Conservation (phyloP, 2,888 invertebrate species). For the Acrobasis suavella region DNA sequence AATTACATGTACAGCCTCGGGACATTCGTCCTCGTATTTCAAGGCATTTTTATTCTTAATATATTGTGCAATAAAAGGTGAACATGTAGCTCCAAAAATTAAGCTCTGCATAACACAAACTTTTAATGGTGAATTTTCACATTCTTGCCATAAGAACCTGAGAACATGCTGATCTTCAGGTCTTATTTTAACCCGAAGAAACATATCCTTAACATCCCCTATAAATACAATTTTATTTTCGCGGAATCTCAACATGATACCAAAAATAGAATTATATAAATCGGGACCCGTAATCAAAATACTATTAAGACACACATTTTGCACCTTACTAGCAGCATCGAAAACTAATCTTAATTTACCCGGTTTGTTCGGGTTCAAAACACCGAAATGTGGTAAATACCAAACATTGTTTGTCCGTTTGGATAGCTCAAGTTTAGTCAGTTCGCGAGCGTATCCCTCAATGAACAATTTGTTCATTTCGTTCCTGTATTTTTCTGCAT, state of each 20-base stretch:
- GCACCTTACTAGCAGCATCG: constrained; percentile 30
- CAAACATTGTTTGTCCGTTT: constrained; percentile 24
- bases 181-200: constrained; percentile 40
- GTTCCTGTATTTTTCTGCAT: constrained; percentile 29
- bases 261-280: constrained; percentile 38
- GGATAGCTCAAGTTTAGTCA: background rate
- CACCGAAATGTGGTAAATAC: constrained; percentile 36
- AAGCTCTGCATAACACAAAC: constrained; percentile 32
- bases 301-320: constrained; percentile 34
- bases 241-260: constrained; percentile 47
- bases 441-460: constrained; percentile 29
- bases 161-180: constrained; percentile 41
- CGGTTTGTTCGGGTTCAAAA: constrained; percentile 32
- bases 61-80: no score
- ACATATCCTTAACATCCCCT: constrained; percentile 35
- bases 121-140: constrained; percentile 33
- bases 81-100: constrained; percentile 34
- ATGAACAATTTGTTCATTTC: constrained; percentile 32
- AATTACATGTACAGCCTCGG: no score
- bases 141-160: constrained; percentile 33
- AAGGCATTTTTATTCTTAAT: no score
- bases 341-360: constrained; percentile 9
- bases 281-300: constrained; percentile 36
- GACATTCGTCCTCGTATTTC: no score
- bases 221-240: constrained; percentile 12